Evolutionary conservation across 2,113 vertebrate species (phyloP).

Genomic region (Shinisaurus crocodilurus): DNA sequence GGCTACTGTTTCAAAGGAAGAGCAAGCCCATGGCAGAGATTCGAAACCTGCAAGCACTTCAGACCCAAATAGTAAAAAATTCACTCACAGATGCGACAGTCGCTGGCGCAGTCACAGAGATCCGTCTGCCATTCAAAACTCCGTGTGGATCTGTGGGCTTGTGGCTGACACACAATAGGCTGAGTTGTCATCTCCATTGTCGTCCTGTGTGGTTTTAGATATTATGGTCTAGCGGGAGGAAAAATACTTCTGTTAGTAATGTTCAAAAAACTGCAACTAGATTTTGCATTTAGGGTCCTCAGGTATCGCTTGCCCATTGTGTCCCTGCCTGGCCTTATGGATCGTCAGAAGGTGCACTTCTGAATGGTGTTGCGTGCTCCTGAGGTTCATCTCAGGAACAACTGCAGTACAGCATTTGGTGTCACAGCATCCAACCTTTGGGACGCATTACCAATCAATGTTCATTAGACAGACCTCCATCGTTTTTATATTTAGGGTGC

Average conservation of each 20-base stretch:
- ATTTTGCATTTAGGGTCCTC: no score
- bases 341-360: no score
- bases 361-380: no score
- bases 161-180: slow-evolving; percentile 32
- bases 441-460: no score
- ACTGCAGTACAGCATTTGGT: no score
- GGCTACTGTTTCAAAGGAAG: background rate
- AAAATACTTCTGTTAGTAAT: background rate
- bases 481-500: no score
- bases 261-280: background rate
- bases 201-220: background rate
- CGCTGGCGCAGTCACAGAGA: slow-evolving; percentile 54
- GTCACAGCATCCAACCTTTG: no score
- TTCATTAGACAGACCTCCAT: no score
- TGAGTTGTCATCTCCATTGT: slow-evolving; percentile 20
- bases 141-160: background rate
- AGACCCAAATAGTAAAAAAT: background rate
- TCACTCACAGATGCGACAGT: slow-evolving; percentile 74
- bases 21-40: background rate
- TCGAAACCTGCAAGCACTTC: background rate
- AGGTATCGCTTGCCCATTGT: no score
- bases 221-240: background rate
- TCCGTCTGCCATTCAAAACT: slow-evolving; percentile 72
- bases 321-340: no score
- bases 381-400: no score